Evolutionary conservation across 2,797 vertebrate genomes (phyloP).

Genomic region (Sphaeramia orbicularis): DNA sequence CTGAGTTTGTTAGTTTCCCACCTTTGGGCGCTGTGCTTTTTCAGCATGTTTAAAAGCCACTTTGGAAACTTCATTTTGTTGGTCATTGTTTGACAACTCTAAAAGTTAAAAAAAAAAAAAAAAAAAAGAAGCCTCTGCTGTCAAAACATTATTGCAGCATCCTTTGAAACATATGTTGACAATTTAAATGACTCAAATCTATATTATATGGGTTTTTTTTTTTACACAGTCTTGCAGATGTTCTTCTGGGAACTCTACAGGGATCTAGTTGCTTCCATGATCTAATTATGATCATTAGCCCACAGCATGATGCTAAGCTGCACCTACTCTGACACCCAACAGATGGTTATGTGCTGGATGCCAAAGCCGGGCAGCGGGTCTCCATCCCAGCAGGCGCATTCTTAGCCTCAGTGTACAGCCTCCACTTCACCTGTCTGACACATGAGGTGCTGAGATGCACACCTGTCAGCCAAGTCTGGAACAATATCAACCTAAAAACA

Average conservation of each 20-base stretch:
- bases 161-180: conserved; percentile 2
- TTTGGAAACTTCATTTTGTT: conserved; percentile 23
- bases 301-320: conserved; percentile 58
- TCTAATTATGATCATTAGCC: conserved; percentile 76
- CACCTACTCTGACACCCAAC: conserved; percentile 60
- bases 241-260: conserved; percentile 34
- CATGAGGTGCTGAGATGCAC: no score
- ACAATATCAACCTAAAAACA: no score
- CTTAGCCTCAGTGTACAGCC: conserved; percentile 19
- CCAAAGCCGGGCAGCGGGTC: conserved; percentile 42
- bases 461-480: no score
- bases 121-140: no score
- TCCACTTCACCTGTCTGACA: conserved; percentile 25
- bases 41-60: conserved; percentile 12
- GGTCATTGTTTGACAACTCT: not conserved
- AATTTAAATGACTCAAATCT: not conserved
- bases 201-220: no score
- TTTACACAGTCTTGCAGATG: conserved; percentile 29
- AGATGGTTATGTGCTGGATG: conserved; percentile 58
- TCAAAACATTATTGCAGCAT: no score
- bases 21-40: conserved; percentile 36
- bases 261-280: conserved; percentile 50
- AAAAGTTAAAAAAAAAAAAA: no score
- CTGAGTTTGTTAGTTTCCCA: conserved; percentile 44
- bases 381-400: conserved; percentile 38